Evolutionary conservation across 2,888 invertebrate species (phyloP).

Genomic region (Drosophila tripunctata): DNA sequence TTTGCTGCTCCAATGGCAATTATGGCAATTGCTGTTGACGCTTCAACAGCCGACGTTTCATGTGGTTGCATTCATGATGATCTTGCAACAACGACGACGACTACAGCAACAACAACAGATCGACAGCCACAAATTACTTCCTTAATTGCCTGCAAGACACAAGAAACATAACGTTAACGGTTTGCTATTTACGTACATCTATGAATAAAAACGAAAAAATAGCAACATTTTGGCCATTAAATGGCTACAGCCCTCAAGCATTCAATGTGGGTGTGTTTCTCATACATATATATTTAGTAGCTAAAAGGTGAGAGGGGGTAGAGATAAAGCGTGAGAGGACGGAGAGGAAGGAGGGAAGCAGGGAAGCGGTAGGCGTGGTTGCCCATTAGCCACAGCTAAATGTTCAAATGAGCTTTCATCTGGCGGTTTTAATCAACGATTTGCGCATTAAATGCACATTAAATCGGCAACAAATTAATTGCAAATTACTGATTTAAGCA

Average conservation of each 20-base stretch:
- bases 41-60: conserved; percentile 75
- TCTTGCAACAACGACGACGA: conserved; percentile 45
- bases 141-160: conserved; percentile 75
- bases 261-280: conserved; percentile 49
- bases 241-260: conserved; percentile 35
- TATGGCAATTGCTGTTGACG: conserved; percentile 79
- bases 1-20: conserved; percentile 72
- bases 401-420: conserved; percentile 61
- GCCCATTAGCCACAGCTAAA: conserved; percentile 51
- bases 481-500: conserved; percentile 65
- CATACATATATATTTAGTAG: neutral
- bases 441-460: conserved; percentile 69
- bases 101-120: conserved; percentile 17
- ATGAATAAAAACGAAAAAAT: too few relatives aligned
- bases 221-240: conserved; percentile 45
- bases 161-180: conserved; percentile 33
- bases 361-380: conserved; percentile 31
- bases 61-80: conserved; percentile 72
- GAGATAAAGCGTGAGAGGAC: neutral
- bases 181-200: conserved; percentile 32
- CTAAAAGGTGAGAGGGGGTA: neutral
- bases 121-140: conserved; percentile 73
- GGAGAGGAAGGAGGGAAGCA: neutral
- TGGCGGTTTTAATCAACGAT: conserved; percentile 55
- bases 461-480: conserved; percentile 69